These are phyloP conservation scores for Gallinago solitaria DNA, from an alignment of 2,797 vertebrate genomes.

Conservation along the genomic window DNA sequence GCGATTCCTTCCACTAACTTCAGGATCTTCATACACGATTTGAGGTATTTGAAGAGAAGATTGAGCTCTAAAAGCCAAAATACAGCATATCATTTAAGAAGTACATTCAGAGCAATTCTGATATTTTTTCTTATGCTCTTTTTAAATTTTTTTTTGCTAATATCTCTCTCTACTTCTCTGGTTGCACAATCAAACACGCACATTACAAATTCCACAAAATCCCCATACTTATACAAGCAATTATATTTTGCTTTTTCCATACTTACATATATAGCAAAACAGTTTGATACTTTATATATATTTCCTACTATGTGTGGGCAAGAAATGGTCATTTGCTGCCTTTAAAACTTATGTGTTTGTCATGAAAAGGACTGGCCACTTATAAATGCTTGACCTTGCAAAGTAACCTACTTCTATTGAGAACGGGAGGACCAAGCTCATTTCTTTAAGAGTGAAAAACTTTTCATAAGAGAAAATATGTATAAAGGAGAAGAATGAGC, in stretches of 20 bases:
- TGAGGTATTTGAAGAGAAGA: slow-evolving; percentile 63
- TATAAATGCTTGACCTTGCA: not conserved
- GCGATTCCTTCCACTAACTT: slow-evolving; percentile 84
- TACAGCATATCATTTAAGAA: not conserved
- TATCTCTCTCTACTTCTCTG: not conserved
- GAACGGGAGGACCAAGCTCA: not conserved
- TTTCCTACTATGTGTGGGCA: not conserved
- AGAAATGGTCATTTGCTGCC: not conserved
- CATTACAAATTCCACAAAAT: not conserved
- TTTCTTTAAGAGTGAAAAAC: not conserved
- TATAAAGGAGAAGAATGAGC: not conserved
- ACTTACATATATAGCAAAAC: not conserved
- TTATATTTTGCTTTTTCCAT: not conserved
- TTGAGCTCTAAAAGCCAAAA: slow-evolving; percentile 74
- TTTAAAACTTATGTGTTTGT: not conserved
- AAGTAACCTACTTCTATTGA: not conserved
- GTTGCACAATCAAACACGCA: not conserved
- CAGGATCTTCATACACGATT: slow-evolving; percentile 67
- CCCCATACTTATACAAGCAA: not conserved
- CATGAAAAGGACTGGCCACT: not conserved
- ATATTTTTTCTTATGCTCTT: not conserved
- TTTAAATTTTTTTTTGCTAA: not conserved
- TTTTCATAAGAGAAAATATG: not conserved
- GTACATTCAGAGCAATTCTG: not conserved
- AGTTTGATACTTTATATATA: not conserved